phyloP scores from a whole-genome alignment of 2,888 invertebrate species.

The Timandra comae region DNA sequence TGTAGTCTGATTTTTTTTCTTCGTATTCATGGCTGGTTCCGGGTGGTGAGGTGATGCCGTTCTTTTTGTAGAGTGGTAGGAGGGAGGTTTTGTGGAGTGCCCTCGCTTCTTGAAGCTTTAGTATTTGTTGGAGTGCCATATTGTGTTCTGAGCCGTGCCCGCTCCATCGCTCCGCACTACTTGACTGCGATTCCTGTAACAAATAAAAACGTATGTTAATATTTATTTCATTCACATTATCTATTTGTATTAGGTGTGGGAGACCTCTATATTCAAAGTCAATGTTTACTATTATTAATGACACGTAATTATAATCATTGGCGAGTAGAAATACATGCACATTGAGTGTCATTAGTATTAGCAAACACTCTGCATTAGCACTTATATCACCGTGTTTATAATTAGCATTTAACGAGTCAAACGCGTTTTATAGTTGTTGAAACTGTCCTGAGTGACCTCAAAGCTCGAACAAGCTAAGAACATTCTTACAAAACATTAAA shows the following conservation, averaged over 20 bases:
- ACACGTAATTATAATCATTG: not conserved
- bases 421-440: slow-evolving; percentile 12
- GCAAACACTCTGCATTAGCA: slow-evolving; percentile 17
- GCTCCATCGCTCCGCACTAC: slow-evolving; percentile 91
- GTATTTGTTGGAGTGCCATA: slow-evolving; percentile 93
- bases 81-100: slow-evolving; percentile 78
- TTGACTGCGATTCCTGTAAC: slow-evolving; percentile 88
- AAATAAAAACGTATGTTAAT: slow-evolving; percentile 31
- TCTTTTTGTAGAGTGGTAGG: slow-evolving; percentile 67
- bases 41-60: slow-evolving; percentile 70
- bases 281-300: not conserved
- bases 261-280: not conserved
- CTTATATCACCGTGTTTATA: slow-evolving; percentile 12
- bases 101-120: slow-evolving; percentile 92
- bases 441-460: slow-evolving; percentile 16
- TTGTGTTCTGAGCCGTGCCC: slow-evolving; percentile 94
- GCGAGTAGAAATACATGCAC: not conserved
- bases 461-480: slow-evolving; percentile 4
- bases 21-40: slow-evolving; percentile 63
- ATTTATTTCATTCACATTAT: not conserved
- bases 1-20: slow-evolving; percentile 43
- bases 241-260: not conserved
- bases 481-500: slow-evolving; percentile 32
- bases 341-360: slow-evolving; percentile 18
- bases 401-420: slow-evolving; percentile 17